phyloP scores from a whole-genome alignment of 2,797 vertebrate genomes.

The Epinephelus coioides region DNA sequence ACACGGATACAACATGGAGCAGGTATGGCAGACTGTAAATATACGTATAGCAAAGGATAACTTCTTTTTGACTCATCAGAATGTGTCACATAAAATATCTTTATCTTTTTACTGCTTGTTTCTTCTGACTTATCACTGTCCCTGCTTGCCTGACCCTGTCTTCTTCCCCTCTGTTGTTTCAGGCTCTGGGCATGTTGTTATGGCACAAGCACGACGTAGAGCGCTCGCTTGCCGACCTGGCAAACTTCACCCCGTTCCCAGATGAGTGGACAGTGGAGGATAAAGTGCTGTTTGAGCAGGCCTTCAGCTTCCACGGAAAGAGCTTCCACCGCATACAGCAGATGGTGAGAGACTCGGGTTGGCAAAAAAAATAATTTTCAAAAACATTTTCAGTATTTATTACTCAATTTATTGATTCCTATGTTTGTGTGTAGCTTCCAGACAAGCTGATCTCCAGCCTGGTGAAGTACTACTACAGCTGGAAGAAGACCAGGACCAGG shows the following conservation, averaged over 20 bases:
- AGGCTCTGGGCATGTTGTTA: slow-evolving; percentile 95
- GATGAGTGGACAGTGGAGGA: slow-evolving; percentile 97
- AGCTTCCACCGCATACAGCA: slow-evolving; percentile 97
- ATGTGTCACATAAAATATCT: neutral
- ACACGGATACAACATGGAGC: slow-evolving; percentile 96
- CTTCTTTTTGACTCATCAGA: neutral
- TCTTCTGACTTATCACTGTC: neutral
- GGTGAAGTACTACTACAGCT: slow-evolving; percentile 95
- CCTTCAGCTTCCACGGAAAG: slow-evolving; percentile 96
- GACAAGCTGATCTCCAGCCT: slow-evolving; percentile 94
- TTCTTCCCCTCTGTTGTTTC: slow-evolving; percentile 8
- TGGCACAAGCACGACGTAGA: slow-evolving; percentile 97
- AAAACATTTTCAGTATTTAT: too few relatives aligned
- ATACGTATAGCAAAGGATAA: neutral
- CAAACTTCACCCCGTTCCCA: slow-evolving; percentile 95
- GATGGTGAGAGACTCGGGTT: slow-evolving; percentile 88
- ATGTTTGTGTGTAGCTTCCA: slow-evolving; percentile 85
- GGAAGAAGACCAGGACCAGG: slow-evolving; percentile 94
- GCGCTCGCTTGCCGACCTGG: slow-evolving; percentile 92
- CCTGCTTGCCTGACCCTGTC: neutral
- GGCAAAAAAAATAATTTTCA: too few relatives aligned
- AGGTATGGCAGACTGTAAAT: slow-evolving; percentile 77
- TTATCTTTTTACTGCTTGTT: neutral
- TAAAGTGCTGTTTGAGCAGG: slow-evolving; percentile 95
- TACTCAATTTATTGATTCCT: neutral